These are phyloP conservation scores for Cyanoramphus novaezelandiae DNA, from an alignment of 2,113 vertebrate species.

Conservation along the genomic window DNA sequence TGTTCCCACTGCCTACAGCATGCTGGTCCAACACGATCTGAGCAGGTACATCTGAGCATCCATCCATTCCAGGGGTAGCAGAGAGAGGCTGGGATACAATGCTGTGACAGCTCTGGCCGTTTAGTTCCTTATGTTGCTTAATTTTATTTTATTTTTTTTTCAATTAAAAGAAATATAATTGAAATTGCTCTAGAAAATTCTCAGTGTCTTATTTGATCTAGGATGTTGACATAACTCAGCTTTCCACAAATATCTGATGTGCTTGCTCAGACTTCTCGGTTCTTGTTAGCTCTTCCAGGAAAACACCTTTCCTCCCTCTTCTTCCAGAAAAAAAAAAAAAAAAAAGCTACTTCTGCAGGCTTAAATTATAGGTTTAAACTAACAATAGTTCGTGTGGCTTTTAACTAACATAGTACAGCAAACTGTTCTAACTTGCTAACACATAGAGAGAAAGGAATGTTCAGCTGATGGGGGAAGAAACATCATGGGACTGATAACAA, in stretches of 20 bases:
- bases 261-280: not conserved
- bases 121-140: not conserved
- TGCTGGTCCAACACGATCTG: slow-evolving; percentile 78
- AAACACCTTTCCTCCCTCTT: not conserved
- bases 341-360: not conserved
- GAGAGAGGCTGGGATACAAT: not conserved
- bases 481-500: not conserved
- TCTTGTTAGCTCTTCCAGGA: not conserved
- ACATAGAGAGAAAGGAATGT: not conserved
- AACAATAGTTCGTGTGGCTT: not conserved
- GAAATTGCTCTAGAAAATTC: not conserved
- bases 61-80: not conserved
- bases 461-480: not conserved
- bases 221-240: not conserved
- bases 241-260: not conserved
- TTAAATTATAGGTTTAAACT: not conserved
- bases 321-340: not conserved
- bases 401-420: not conserved
- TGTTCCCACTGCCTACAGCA: slow-evolving; percentile 76
- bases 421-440: not conserved
- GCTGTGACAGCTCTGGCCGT: not conserved
- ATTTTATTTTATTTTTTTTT: not conserved
- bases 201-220: not conserved
- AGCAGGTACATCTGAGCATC: slow-evolving; percentile 68
- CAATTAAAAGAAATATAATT: not conserved